Evolutionary conservation across 1,140 invertebrate species (phyloP), one percentile per base, ranked within the genome.

Genomic region (Aradophagus sp.): DNA sequence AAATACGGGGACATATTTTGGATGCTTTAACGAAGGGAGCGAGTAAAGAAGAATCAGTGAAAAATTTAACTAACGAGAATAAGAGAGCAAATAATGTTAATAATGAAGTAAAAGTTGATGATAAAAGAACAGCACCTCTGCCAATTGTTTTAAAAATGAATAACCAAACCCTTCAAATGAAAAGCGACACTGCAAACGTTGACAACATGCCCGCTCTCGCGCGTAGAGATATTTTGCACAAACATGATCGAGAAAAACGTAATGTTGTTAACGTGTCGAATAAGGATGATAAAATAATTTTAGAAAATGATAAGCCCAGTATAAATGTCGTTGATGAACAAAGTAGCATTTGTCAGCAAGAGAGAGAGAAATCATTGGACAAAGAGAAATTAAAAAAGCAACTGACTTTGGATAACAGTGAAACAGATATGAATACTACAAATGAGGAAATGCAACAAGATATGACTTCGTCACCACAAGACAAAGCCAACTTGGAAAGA

Each of bases 11-110:
- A 36, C 79, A 77, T 14, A 83, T 86, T 14, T 61, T 85, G 6
- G 79, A 76, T 39, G 77, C 77, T 38, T 68, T 86, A n/a, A 78
- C 74, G 1, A 83, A 83, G 32, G 48, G 74, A 20, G 55, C 65
- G 10, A 52, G 56, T 50, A 31, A 13, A 5, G 50, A 68, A 1
- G 36, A 77, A 23, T n/a, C 5, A 7, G 12, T 35, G 5, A 13
- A 56, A 12, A 67, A 65, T 47, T 35, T 32, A 11, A 50, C 73
- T 8, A 55, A 63, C 8, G 65, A 47, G 41, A 8, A 26, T 26
- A 13, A 12, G 5, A 11, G 48, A 41, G 17, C 50, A 15, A 65
- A 39, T 45, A 7, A 35, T 13, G 17, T 35, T 20, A 34, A 35
- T 4, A 2, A 62, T 47, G 13, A 52, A 34, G 44, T 61, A 20